Conservation (phyloP, 2,888 invertebrate genomes). For the Chymomyza procnemis region DNA sequence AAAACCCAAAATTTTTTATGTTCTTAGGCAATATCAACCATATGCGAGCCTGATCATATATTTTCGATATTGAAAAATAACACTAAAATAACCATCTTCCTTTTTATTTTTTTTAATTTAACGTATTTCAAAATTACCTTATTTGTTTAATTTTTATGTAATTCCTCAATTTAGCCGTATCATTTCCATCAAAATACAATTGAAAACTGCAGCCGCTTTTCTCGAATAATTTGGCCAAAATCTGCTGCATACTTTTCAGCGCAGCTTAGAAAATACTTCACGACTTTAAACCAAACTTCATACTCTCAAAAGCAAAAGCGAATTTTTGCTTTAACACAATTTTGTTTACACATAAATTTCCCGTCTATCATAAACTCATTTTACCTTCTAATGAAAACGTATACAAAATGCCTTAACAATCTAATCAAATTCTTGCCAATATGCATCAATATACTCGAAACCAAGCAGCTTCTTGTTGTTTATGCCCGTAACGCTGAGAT, state of each 20-base stretch:
- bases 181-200: too few species aligned
- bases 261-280: neutral
- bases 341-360: neutral
- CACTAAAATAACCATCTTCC: too few species aligned
- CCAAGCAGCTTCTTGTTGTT: slow-evolving; percentile 22
- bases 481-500: slow-evolving; percentile 36
- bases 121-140: too few species aligned
- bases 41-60: too few species aligned
- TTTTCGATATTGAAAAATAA: too few species aligned
- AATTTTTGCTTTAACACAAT: neutral
- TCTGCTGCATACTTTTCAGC: slow-evolving; percentile 43
- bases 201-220: too few species aligned
- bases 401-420: slow-evolving; percentile 41
- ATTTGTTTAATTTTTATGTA: too few species aligned
- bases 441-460: slow-evolving; percentile 33
- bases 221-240: too few species aligned
- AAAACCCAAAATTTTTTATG: too few species aligned
- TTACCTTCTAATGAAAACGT: slow-evolving; percentile 59
- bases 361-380: slow-evolving; percentile 36
- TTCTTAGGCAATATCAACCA: too few species aligned
- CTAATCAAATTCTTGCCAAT: slow-evolving; percentile 53
- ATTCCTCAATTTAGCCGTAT: too few species aligned
- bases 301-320: neutral
- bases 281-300: neutral
- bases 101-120: too few species aligned